phyloP scores from a whole-genome alignment of 2,797 vertebrate genomes.

The Leptatherina wallacei region DNA sequence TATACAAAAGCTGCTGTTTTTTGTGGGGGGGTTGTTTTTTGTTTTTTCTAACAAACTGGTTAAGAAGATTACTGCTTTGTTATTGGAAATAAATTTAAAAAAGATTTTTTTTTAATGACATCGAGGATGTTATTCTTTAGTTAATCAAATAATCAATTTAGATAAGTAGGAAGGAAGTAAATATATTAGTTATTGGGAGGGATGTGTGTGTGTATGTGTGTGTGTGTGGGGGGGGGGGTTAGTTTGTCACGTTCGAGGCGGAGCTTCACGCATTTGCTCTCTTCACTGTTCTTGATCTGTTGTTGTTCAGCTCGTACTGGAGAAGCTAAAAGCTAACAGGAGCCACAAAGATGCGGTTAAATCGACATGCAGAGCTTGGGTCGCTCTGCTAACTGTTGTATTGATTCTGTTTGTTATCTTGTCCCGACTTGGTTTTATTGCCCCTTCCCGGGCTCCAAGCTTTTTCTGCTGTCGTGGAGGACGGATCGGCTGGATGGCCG shows the following conservation, averaged over 20 bases:
- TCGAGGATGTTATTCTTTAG: too few relatives aligned
- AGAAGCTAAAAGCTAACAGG: constrained; percentile 10
- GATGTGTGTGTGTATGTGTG: too few relatives aligned
- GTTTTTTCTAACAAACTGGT: too few relatives aligned
- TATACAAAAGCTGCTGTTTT: too few relatives aligned
- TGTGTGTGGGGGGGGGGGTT: too few relatives aligned
- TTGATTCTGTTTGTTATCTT: not conserved
- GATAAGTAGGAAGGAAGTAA: too few relatives aligned
- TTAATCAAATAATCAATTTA: too few relatives aligned
- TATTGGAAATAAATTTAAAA: too few relatives aligned
- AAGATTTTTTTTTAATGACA: too few relatives aligned
- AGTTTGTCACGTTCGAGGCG: constrained; percentile 7
- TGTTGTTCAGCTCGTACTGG: constrained; percentile 23
- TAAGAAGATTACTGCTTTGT: too few relatives aligned
- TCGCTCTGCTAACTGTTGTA: not conserved
- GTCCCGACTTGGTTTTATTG: not conserved
- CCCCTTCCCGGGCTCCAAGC: not conserved
- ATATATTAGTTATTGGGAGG: too few relatives aligned
- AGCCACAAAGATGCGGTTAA: not conserved
- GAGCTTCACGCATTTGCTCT: not conserved
- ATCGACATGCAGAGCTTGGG: not conserved
- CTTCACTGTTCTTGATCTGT: constrained; percentile 13
- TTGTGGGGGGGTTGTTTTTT: too few relatives aligned
- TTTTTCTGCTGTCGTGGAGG: constrained; percentile 8
- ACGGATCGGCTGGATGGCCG: constrained; percentile 10